These are phyloP conservation scores for Popillia japonica DNA, from an alignment of 1,140 invertebrate species.

Conservation along the genomic window DNA sequence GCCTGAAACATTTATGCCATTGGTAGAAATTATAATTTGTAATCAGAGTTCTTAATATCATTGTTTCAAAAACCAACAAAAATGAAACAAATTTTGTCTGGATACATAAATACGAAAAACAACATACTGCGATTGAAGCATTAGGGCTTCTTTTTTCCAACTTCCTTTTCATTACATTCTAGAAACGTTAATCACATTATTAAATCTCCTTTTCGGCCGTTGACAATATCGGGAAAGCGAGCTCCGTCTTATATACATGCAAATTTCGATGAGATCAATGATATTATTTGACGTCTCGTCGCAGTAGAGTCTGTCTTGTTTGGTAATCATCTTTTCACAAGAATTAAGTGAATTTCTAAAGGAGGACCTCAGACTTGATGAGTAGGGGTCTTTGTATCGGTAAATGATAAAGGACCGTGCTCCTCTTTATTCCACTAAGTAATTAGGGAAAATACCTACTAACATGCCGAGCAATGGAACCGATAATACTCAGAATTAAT, in stretches of 20 bases:
- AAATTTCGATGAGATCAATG: conserved; percentile 32
- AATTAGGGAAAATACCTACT: conserved; percentile 22
- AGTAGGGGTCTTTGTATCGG: conserved; percentile 13
- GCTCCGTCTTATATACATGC: conserved; percentile 1
- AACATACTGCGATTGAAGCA: not conserved
- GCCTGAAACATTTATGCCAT: too few relatives aligned
- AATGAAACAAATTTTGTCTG: too few relatives aligned
- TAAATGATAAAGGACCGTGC: conserved; percentile 17
- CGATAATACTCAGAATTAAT: conserved; percentile 21
- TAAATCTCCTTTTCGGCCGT: not conserved
- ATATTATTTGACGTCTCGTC: conserved; percentile 19
- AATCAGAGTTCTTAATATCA: too few relatives aligned
- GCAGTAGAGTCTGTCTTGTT: conserved; percentile 6
- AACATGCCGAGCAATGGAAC: not conserved
- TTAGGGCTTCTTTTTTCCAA: not conserved
- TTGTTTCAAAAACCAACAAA: too few relatives aligned
- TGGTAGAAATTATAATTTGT: too few relatives aligned
- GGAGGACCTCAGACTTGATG: not conserved
- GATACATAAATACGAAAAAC: not conserved
- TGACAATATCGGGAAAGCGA: conserved; percentile 4
- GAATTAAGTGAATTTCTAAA: conserved; percentile 34
- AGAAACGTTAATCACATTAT: conserved; percentile 14
- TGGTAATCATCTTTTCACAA: conserved; percentile 30
- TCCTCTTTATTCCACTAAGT: conserved; percentile 23
- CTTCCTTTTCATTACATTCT: not conserved